Evolutionary conservation across 2,113 vertebrate genomes (phyloP), one percentile per base, ranked within the genome.

Genomic region (Carettochelys insculpta): DNA sequence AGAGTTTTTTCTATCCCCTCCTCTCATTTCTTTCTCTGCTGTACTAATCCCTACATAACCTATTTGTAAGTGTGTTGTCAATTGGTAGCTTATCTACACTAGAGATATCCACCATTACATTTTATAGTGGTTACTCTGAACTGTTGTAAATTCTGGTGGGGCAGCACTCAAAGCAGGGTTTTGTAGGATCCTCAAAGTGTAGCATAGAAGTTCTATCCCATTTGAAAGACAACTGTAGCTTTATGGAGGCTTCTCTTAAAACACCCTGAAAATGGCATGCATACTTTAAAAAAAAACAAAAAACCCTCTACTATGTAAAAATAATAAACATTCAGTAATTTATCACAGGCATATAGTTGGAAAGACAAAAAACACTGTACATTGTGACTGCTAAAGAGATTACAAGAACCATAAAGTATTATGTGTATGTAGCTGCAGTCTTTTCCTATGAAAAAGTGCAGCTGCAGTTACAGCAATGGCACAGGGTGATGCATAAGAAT

Each of bases 361-460:
- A 34, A 58, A 58, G 31, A 58, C 56, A 41, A 68, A n/a, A 11
- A 41, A 68, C 34, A 19, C 19, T 68, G 65, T 34, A 22, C 20
- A 38, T 68, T 58, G 56, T 13, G 6, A 14, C 22, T 29, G 58
- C 38, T 45, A 47, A 73, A 82, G 77, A 51, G 16, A 47, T n/a
- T 5, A 13, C 34, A 12, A 48, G 41, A 87, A 19, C 2, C 16
- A 38, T 54, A 11, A 4, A 5, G 3, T 24, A 11, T 65, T 79
- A 45, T 4, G n/a, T 14, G n/a, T 24, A 8, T 4, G 8, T 1
- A 1, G 19, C 41, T 47, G 24, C 19, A 10, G 29, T 3, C 2
- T 0, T 3, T 0, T 1, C 4, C 1, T 2, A 34, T 65, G 75
- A 41, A 56, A 53, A 85, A 25, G 1, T 1, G 14, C 4, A 27